Percentiles rank a stretch among this genome's conserved stretches.
These are phyloP conservation scores for Venturia canescens DNA, from an alignment of 1,140 invertebrate species.

Conservation along the genomic window DNA sequence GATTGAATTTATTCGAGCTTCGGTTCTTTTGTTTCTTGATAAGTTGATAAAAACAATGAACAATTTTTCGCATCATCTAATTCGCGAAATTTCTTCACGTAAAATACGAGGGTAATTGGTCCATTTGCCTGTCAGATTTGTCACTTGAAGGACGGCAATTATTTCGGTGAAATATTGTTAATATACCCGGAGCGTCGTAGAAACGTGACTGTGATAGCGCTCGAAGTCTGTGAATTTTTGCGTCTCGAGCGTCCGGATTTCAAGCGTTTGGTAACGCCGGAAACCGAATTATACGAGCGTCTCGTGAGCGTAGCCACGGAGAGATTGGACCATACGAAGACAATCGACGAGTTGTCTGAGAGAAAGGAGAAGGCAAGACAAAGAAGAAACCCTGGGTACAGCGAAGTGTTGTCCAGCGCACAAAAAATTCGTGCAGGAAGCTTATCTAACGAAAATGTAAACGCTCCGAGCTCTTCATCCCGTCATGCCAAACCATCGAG, in stretches of 20 bases:
- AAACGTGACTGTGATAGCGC: conserved; percentile 62
- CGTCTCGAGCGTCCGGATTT: conserved; percentile 64
- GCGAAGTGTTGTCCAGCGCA: neutral
- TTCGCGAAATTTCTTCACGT: neutral
- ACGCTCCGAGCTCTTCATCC: neutral
- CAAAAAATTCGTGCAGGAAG: neutral
- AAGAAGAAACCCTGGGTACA: neutral
- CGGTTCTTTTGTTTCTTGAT: too few relatives aligned
- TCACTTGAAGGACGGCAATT: conserved; percentile 75
- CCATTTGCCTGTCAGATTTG: conserved; percentile 65
- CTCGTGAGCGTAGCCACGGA: conserved; percentile 49
- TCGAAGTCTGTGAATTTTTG: conserved; percentile 68
- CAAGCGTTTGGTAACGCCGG: conserved; percentile 54
- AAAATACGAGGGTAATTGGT: too few relatives aligned
- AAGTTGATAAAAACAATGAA: too few relatives aligned
- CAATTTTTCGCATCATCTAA: too few relatives aligned
- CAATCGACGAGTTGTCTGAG: conserved; percentile 40
- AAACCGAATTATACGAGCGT: conserved; percentile 53
- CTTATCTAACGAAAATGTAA: neutral
- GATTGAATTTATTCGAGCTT: too few relatives aligned
- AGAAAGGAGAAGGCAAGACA: neutral
- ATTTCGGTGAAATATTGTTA: conserved; percentile 74
- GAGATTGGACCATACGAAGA: neutral
- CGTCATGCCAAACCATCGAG: neutral
- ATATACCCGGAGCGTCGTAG: conserved; percentile 58